Evolutionary conservation across 2,113 vertebrate genomes (phyloP).

Genomic region (Eleginops maclovinus): DNA sequence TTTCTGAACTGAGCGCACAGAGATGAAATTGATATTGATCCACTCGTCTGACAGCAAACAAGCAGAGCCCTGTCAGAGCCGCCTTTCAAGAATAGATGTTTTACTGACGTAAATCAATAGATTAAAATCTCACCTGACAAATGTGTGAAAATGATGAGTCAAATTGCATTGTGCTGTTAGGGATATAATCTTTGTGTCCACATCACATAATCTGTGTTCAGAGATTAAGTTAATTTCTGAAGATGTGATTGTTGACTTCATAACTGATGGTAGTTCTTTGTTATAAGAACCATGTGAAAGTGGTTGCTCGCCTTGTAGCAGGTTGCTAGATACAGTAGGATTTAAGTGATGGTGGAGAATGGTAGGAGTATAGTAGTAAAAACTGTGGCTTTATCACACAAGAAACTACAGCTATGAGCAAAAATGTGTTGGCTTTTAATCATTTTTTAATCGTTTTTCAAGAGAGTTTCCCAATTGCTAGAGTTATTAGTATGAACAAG

Average conservation of each 20-base stretch:
- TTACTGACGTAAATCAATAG: conserved; percentile 20
- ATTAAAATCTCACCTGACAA: conserved; percentile 9
- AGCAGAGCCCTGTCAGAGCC: conserved; percentile 1
- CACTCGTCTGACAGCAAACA: conserved; percentile 27
- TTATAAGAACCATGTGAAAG: background rate
- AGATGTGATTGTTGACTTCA: background rate
- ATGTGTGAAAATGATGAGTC: conserved; percentile 1
- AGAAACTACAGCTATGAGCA: background rate
- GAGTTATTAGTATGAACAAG: background rate
- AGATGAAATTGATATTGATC: conserved; percentile 54
- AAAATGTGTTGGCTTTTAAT: no score
- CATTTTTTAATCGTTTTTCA: no score
- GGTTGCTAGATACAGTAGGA: background rate
- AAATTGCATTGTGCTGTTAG: background rate
- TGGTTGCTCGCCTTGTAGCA: background rate
- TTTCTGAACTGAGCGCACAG: conserved; percentile 22
- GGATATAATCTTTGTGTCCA: background rate
- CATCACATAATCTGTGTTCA: background rate
- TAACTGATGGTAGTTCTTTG: background rate
- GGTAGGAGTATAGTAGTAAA: no score
- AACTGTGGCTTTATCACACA: background rate
- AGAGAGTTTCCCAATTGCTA: background rate
- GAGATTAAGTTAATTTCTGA: background rate
- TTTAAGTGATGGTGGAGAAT: background rate
- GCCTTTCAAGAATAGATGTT: conserved; percentile 13